Evolutionary conservation across 1,140 invertebrate species (phyloP).

Genomic region (Drosophila sucinea): DNA sequence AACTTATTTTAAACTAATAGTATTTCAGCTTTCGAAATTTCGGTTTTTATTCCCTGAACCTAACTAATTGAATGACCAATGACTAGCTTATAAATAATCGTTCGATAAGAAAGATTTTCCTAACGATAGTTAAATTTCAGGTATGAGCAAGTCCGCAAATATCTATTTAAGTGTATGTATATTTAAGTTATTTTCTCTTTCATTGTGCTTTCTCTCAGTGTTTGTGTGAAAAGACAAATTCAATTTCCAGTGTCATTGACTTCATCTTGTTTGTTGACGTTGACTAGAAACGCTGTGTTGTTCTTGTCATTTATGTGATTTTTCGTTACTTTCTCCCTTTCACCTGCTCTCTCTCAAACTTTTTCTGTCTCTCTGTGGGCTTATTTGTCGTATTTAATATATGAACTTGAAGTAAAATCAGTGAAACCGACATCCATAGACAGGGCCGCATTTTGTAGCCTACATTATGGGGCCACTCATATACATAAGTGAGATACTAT

Average conservation of each 20-base stretch:
- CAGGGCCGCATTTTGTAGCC: not conserved
- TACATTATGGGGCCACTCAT: not conserved
- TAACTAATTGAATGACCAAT: no score
- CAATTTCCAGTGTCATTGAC: slow-evolving; percentile 5
- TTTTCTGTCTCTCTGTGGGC: not conserved
- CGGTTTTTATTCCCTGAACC: no score
- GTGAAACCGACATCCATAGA: not conserved
- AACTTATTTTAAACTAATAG: no score
- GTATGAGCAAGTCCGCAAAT: slow-evolving; percentile 15
- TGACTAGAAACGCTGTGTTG: not conserved
- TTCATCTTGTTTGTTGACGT: slow-evolving; percentile 3
- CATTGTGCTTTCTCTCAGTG: not conserved
- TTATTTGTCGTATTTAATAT: slow-evolving; percentile 6
- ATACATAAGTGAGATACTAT: no score
- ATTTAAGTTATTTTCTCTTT: slow-evolving; percentile 1
- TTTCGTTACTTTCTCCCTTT: not conserved
- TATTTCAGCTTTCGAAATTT: no score
- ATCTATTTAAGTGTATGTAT: slow-evolving; percentile 19
- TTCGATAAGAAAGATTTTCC: no score
- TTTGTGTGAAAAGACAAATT: not conserved
- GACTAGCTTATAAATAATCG: no score
- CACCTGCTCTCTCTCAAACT: not conserved
- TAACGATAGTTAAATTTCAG: no score
- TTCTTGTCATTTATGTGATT: slow-evolving; percentile 3
- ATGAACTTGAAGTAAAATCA: slow-evolving; percentile 9